phyloP scores from a whole-genome alignment of 2,888 invertebrate species.

The Rhopalosiphum nymphaeae region DNA sequence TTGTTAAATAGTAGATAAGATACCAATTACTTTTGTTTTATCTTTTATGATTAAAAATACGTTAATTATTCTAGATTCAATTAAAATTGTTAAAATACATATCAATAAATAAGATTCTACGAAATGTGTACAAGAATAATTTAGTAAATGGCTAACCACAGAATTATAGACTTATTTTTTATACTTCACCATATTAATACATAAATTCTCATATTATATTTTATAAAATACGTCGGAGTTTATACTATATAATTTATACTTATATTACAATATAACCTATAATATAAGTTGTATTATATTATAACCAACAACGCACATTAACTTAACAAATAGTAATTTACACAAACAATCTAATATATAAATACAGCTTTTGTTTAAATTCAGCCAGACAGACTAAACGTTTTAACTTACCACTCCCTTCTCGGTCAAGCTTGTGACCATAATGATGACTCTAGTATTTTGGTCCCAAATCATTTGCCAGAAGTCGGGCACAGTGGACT shows the following conservation, averaged over 20 bases:
- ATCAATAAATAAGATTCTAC: not conserved
- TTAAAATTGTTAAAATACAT: not conserved
- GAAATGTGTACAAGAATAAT: not conserved
- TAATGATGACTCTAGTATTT: slow-evolving; percentile 87
- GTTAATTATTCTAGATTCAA: not conserved
- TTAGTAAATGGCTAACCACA: not conserved
- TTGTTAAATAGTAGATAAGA: not conserved
- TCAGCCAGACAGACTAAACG: slow-evolving; percentile 68
- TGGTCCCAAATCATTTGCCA: slow-evolving; percentile 99
- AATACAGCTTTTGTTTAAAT: not conserved
- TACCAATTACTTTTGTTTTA: not conserved
- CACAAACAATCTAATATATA: not conserved
- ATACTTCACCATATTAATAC: not conserved
- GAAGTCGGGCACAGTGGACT: slow-evolving; percentile 87
- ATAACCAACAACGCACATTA: not conserved
- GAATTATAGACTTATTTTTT: not conserved
- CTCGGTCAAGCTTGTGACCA: slow-evolving; percentile 91
- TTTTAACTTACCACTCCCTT: slow-evolving; percentile 81
- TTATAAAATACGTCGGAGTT: not conserved
- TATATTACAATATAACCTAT: not conserved
- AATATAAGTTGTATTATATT: not conserved
- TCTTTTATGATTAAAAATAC: not conserved
- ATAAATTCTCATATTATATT: not conserved
- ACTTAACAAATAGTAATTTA: not conserved
- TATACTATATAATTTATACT: not conserved